Conservation (phyloP, 2,797 vertebrate genomes). For the Podargus strigoides region DNA sequence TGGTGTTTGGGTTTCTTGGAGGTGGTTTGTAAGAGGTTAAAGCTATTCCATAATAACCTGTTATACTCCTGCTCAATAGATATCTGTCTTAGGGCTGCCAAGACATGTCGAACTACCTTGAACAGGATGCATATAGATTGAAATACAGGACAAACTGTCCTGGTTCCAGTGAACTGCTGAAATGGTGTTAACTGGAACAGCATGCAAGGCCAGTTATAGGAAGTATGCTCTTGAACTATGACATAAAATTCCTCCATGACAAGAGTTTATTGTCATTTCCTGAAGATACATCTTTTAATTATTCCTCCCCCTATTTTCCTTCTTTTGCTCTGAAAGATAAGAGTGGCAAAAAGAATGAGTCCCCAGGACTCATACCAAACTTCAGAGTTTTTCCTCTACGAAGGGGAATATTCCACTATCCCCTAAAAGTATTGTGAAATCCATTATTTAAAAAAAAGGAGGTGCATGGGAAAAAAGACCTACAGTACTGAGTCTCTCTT, state of each 20-base stretch:
- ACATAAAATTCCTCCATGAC: too few relatives aligned
- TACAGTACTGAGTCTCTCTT: not conserved
- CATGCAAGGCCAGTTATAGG: not conserved
- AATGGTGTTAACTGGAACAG: not conserved
- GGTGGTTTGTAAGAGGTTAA: not conserved
- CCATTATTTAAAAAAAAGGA: too few relatives aligned
- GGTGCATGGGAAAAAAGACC: fast-evolving
- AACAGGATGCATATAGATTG: not conserved
- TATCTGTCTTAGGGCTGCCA: not conserved
- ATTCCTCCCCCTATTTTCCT: too few relatives aligned
- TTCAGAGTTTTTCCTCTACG: not conserved
- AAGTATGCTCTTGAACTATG: not conserved
- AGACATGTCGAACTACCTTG: not conserved
- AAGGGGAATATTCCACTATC: not conserved
- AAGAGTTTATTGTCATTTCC: too few relatives aligned
- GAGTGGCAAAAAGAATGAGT: not conserved
- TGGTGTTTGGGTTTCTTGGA: fast-evolving
- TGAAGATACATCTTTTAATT: not conserved
- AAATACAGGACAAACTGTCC: not conserved
- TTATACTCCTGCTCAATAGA: not conserved
- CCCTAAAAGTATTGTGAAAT: not conserved
- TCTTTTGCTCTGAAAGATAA: not conserved
- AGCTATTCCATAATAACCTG: not conserved
- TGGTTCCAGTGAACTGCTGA: not conserved
- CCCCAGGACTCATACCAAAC: not conserved